Conservation (phyloP, 92 coral and sea anemone genomes). For the Actinostola sp. region DNA sequence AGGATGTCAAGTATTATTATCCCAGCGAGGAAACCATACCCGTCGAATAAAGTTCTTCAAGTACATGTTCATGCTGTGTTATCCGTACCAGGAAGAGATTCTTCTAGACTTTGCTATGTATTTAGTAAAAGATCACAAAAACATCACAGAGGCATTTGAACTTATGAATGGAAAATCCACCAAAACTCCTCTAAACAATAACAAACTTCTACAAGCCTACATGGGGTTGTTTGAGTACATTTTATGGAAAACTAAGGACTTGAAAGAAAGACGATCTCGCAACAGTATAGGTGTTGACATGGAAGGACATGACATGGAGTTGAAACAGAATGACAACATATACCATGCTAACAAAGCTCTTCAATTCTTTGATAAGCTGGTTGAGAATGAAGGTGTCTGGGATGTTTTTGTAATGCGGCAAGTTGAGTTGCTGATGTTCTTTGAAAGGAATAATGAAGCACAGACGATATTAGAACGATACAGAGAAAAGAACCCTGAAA, state of each 20-base stretch:
- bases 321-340: conserved; percentile 29
- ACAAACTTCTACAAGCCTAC: conserved; percentile 65
- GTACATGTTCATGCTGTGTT: conserved; percentile 75
- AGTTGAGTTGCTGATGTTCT: conserved; percentile 61
- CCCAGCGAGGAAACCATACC: conserved; percentile 52
- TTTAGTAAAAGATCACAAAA: conserved; percentile 60
- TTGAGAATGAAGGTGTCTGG: conserved; percentile 76
- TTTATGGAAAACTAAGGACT: conserved; percentile 58
- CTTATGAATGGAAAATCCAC: conserved; percentile 69
- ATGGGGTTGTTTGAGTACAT: conserved; percentile 79
- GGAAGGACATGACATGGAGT: background rate
- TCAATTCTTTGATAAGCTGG: conserved; percentile 55
- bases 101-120: conserved; percentile 77
- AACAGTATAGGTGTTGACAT: background rate
- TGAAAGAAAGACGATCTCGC: background rate
- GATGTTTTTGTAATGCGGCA: conserved; percentile 80
- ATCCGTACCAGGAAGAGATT: conserved; percentile 65
- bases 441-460: conserved; percentile 48
- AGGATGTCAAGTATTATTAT: conserved; percentile 71
- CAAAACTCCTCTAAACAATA: conserved; percentile 43
- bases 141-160: conserved; percentile 78
- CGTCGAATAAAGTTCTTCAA: conserved; percentile 70
- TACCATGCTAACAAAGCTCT: conserved; percentile 73
- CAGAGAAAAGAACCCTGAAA: conserved; percentile 76
- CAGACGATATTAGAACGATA: conserved; percentile 60